Percentiles rank a stretch among this genome's conserved stretches.
These are phyloP conservation scores for Bungarus multicinctus DNA, from an alignment of 2,113 vertebrate species.

Conservation along the genomic window DNA sequence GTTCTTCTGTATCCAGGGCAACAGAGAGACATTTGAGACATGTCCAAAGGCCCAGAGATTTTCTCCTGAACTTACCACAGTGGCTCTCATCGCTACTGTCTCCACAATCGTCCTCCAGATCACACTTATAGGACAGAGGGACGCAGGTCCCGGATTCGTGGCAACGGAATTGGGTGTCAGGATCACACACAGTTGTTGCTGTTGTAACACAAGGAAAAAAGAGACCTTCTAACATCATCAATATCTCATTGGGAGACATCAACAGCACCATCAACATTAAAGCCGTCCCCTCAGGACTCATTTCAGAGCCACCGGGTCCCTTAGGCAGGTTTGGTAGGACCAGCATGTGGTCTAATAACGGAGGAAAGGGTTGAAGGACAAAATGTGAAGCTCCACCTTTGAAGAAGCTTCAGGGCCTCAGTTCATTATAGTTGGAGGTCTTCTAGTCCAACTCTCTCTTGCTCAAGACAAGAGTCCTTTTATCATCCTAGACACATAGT, in stretches of 20 bases:
- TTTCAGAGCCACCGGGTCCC: background rate
- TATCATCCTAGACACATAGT: background rate
- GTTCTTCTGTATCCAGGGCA: background rate
- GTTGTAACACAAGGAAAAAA: background rate
- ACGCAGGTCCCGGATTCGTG: slow-evolving; percentile 90
- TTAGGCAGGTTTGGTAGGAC: background rate
- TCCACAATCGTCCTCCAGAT: slow-evolving; percentile 95
- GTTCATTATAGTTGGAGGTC: background rate
- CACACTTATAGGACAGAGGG: slow-evolving; percentile 94
- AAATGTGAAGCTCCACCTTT: background rate
- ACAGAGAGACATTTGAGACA: background rate
- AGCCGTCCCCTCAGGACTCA: background rate
- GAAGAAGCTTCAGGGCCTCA: background rate
- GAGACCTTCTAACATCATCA: background rate
- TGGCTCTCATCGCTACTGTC: slow-evolving; percentile 95
- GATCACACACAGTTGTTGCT: slow-evolving; percentile 90
- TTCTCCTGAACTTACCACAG: slow-evolving; percentile 77
- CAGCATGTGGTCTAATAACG: background rate
- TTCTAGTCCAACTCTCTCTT: background rate
- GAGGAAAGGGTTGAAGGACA: background rate
- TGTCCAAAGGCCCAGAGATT: too few species aligned
- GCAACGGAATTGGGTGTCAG: slow-evolving; percentile 90
- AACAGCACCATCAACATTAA: background rate
- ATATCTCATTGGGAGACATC: background rate
- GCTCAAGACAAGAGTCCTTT: background rate